Evolutionary conservation across 2,797 vertebrate genomes (phyloP), one percentile per base, ranked within the genome.

Genomic region (Lepus townsendii): DNA sequence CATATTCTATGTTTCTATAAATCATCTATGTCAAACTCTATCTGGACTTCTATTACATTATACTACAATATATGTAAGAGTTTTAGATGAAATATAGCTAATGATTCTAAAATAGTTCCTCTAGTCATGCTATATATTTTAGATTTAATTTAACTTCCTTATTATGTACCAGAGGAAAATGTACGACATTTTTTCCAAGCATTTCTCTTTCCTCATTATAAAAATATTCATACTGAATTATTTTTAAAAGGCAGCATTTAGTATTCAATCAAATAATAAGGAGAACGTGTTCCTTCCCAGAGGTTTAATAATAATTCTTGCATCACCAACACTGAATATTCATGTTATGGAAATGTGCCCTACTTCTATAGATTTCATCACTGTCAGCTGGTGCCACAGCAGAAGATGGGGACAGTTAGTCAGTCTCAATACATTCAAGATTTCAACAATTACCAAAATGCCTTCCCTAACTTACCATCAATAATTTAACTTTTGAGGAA

Each of bases 281-380:
- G 57, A 96, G 91, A 96, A 93, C 10, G 65, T 94, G 91, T 97
- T 96, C 87, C 88, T 95, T 97, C 94, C 82, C 94, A 95, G 93
- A 52, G 78, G 91, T 97, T 97, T 97, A 97, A 97, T 97, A 97
- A 97, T 96, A 97, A 97, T 97, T 95, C 95, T 96, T 96, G 89
- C 94, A 96, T 97, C 96, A 97, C 89, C 88, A 95, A 84, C 11
- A 50, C 94, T 97, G 96, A 97, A 97, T 97, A 97, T 97, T 97
- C 97, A 97, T 97, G 88, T 79, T 97, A 97, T 97, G 96, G 96
- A 96, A 97, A 97, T 97, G 96, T 96, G 96, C 93, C 94, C 97
- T 97, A 97, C 91, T 97, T 94, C 60, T 97, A 96, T 77, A 95
- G 91, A 83, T 98, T 97, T 88, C 79, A 91, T 89, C 95, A 94